These are phyloP conservation scores for Phoeniculus purpureus DNA, from an alignment of 2,797 vertebrate genomes.

Conservation along the genomic window DNA sequence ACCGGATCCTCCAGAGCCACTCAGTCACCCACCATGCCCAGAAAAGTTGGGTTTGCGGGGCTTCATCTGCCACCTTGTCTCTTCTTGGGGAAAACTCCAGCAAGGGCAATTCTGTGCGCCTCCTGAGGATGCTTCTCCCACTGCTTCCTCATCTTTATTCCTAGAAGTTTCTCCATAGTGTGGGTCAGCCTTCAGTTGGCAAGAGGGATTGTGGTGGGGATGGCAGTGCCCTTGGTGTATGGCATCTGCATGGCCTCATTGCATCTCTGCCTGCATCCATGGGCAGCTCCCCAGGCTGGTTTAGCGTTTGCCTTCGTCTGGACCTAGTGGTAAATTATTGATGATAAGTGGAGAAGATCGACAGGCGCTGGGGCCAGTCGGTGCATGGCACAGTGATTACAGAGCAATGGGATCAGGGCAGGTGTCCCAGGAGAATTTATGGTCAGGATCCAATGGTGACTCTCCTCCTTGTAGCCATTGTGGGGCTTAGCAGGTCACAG, in stretches of 20 bases:
- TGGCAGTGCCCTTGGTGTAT: not conserved
- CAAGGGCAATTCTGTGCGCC: rapidly evolving
- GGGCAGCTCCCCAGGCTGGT: not conserved
- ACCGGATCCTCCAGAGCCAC: rapidly evolving
- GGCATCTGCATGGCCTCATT: rapidly evolving
- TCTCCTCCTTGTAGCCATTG: rapidly evolving
- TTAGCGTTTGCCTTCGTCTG: not conserved
- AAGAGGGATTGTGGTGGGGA: not conserved
- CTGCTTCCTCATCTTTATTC: rapidly evolving
- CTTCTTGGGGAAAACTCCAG: not conserved
- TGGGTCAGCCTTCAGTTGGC: not conserved
- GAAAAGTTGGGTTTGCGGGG: not conserved
- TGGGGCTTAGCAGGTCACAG: rapidly evolving
- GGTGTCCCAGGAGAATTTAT: not conserved
- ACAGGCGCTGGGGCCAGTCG: not conserved
- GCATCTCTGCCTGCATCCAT: rapidly evolving
- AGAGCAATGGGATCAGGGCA: rapidly evolving
- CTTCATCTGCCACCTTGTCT: not conserved
- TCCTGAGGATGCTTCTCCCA: not conserved
- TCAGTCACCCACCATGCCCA: rapidly evolving
- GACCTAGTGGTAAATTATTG: not conserved
- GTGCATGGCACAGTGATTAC: rapidly evolving
- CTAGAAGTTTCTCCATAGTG: not conserved
- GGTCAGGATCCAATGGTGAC: rapidly evolving
- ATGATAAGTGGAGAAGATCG: not conserved